phyloP scores from a whole-genome alignment of 2,888 invertebrate species.

The Leptinotarsa juncta region DNA sequence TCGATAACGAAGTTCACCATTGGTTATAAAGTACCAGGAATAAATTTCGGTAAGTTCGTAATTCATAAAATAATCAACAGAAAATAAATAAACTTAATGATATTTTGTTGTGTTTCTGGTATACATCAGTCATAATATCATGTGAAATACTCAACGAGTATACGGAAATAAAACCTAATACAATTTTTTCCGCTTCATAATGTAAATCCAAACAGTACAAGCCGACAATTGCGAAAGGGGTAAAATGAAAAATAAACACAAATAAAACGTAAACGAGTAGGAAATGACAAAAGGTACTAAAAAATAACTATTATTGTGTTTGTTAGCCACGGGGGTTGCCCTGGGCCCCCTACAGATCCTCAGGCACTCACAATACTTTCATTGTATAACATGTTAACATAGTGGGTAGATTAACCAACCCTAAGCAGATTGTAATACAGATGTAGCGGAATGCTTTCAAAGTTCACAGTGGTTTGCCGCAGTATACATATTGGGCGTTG shows the following conservation, averaged over 20 bases:
- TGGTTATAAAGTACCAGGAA: too few relatives aligned
- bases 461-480: conserved; percentile 49
- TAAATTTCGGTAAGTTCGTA: too few relatives aligned
- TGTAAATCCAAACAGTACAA: neutral
- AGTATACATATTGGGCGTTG: conserved; percentile 49
- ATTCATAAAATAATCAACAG: too few relatives aligned
- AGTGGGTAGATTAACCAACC: conserved; percentile 52
- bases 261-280: conserved; percentile 55
- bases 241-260: conserved; percentile 49
- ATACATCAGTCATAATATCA: too few relatives aligned
- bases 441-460: conserved; percentile 58
- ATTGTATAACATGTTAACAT: conserved; percentile 50
- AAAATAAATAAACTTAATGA: too few relatives aligned
- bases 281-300: conserved; percentile 53
- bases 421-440: conserved; percentile 59
- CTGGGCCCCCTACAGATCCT: conserved; percentile 54
- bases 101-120: too few relatives aligned
- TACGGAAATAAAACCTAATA: neutral
- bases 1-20: too few relatives aligned
- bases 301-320: conserved; percentile 58
- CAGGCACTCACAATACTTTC: conserved; percentile 56
- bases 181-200: neutral
- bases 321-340: conserved; percentile 56
- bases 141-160: neutral
- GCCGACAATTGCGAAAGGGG: conserved; percentile 39